Percentiles rank a stretch among this genome's conserved stretches.
phyloP scores from a whole-genome alignment of 1,140 invertebrate genomes.

The Coptotermes formosanus region DNA sequence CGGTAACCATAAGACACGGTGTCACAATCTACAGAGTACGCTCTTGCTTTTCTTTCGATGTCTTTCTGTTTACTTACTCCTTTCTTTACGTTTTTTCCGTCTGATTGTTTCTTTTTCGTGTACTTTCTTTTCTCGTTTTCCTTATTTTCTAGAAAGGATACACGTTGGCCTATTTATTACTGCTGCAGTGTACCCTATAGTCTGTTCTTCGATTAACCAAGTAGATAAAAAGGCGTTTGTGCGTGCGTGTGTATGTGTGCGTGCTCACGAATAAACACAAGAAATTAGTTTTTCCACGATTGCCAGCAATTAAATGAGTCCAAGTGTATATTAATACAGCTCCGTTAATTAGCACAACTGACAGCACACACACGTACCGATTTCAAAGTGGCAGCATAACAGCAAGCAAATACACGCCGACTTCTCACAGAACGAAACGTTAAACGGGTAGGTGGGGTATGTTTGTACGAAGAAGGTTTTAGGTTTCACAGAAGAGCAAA shows the following conservation, averaged over 20 bases:
- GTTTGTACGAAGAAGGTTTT: constrained; percentile 2
- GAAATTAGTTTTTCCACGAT: neutral
- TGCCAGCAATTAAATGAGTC: neutral
- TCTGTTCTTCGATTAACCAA: too few species aligned
- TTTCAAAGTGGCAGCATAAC: neutral
- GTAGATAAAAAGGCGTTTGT: neutral
- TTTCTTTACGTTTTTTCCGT: too few species aligned
- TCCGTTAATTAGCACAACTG: neutral
- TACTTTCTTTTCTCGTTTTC: too few species aligned
- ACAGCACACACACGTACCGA: neutral
- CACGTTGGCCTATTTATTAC: too few species aligned
- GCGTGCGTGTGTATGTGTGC: neutral
- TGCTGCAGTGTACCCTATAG: too few species aligned
- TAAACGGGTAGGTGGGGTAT: neutral
- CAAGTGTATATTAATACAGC: neutral
- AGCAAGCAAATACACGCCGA: neutral
- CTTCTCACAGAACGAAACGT: neutral
- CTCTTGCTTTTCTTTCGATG: too few species aligned
- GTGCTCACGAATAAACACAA: neutral
- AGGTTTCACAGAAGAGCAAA: constrained; percentile 5
- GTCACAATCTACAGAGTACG: too few species aligned
- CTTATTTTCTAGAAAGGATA: too few species aligned
- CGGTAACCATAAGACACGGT: too few species aligned
- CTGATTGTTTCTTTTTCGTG: too few species aligned
- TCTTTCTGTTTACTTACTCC: too few species aligned